Evolutionary conservation across 2,888 invertebrate genomes (phyloP).

Genomic region (Trilocha varians): DNA sequence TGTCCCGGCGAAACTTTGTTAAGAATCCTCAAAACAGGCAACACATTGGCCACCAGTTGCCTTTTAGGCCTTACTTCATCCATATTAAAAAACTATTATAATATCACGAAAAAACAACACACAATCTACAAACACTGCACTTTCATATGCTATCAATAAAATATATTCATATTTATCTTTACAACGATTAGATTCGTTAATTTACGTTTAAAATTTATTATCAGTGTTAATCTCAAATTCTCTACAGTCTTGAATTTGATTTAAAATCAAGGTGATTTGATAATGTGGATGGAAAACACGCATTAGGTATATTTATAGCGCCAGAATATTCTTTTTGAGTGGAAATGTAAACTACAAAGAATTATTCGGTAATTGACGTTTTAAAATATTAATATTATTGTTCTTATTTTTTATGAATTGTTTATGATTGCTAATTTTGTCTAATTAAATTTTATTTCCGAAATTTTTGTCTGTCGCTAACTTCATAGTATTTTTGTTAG

Average conservation of each 20-base stretch:
- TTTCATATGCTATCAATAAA: not conserved
- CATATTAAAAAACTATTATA: constrained; percentile 15
- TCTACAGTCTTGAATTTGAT: not conserved
- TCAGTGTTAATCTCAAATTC: not conserved
- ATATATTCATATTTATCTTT: not conserved
- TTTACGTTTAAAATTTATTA: constrained; percentile 1
- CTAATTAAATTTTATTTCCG: too few species aligned
- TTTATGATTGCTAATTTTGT: too few species aligned
- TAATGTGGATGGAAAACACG: not conserved
- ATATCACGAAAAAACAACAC: not conserved
- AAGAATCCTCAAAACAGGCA: constrained; percentile 50
- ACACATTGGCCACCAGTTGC: constrained; percentile 34
- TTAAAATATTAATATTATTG: too few species aligned
- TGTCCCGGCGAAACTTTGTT: constrained; percentile 51
- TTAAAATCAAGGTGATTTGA: constrained; percentile 1
- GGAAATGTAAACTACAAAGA: too few species aligned
- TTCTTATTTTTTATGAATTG: too few species aligned
- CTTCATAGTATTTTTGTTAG: too few species aligned
- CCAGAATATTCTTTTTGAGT: too few species aligned
- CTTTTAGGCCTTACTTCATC: constrained; percentile 19
- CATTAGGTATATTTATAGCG: too few species aligned
- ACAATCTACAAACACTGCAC: constrained; percentile 1
- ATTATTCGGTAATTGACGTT: too few species aligned
- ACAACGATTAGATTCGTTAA: constrained; percentile 2
- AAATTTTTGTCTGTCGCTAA: too few species aligned